Conservation (phyloP, 2,888 invertebrate species). For the Panzeria rudis region DNA sequence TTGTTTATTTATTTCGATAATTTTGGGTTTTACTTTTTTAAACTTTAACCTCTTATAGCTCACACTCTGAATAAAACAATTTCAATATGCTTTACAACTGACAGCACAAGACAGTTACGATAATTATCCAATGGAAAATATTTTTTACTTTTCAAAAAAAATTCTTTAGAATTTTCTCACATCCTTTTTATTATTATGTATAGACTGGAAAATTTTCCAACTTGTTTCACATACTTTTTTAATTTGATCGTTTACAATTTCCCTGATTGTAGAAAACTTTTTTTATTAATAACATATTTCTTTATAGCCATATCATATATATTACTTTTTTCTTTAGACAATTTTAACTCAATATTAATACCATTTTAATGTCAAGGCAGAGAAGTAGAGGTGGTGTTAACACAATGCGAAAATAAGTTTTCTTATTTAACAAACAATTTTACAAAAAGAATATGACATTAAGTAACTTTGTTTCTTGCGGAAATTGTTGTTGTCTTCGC, state of each 20-base stretch:
- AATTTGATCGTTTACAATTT: slow-evolving; percentile 5
- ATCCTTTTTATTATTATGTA: slow-evolving; percentile 76
- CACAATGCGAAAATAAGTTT: background rate
- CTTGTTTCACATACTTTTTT: background rate
- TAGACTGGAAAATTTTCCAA: background rate
- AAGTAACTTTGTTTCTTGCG: slow-evolving; percentile 22
- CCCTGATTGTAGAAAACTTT: background rate
- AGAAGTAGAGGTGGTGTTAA: background rate
- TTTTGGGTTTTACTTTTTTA: background rate
- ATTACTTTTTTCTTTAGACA: slow-evolving; percentile 6
- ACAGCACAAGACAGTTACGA: background rate
- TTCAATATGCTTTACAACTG: slow-evolving; percentile 34
- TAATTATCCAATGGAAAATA: slow-evolving; percentile 4
- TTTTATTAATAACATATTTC: background rate
- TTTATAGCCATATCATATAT: background rate
- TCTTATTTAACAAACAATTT: slow-evolving; percentile 23
- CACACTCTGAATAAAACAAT: slow-evolving; percentile 36
- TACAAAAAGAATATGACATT: slow-evolving; percentile 11
- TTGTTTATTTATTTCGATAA: background rate
- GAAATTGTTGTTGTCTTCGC: slow-evolving; percentile 48
- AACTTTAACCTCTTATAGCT: background rate
- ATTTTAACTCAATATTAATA: slow-evolving; percentile 23
- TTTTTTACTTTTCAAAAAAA: background rate
- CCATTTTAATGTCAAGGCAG: background rate
- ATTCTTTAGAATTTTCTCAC: slow-evolving; percentile 77